Percentiles rank a stretch among this genome's conserved stretches.
Evolutionary conservation across 2,113 vertebrate genomes (phyloP).

Genomic region (Hydropotes inermis): DNA sequence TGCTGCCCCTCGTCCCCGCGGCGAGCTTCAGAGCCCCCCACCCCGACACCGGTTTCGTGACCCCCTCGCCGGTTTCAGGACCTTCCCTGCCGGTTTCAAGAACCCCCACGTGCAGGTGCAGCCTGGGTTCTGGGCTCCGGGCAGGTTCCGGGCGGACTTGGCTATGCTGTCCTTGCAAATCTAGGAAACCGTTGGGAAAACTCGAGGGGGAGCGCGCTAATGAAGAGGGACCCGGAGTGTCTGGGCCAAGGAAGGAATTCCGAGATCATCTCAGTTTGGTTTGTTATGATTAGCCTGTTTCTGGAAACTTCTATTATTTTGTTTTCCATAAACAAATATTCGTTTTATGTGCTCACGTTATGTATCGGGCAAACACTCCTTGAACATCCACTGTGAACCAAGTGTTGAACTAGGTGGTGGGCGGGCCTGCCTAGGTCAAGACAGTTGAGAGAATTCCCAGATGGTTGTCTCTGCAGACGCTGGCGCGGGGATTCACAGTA

Average conservation of each 20-base stretch:
- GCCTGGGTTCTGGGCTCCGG: not conserved
- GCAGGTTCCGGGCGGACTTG: not conserved
- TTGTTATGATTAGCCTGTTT: not conserved
- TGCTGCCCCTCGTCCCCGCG: not conserved
- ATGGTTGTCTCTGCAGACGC: not conserved
- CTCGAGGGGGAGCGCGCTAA: not conserved
- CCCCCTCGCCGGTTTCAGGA: not conserved
- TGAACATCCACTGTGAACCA: not conserved
- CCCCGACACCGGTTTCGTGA: too few relatives aligned
- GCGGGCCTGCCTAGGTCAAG: not conserved
- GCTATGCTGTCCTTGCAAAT: not conserved
- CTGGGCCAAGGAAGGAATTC: not conserved
- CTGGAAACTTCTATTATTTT: not conserved
- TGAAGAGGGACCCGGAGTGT: not conserved
- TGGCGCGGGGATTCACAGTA: accelerated
- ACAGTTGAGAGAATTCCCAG: not conserved
- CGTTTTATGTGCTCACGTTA: not conserved
- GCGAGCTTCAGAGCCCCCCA: not conserved
- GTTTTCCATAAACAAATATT: not conserved
- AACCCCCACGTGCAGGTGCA: not conserved
- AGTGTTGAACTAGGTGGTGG: not conserved
- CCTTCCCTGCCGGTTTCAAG: not conserved
- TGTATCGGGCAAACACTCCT: not conserved
- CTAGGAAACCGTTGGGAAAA: not conserved
- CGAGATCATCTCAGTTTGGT: not conserved